phyloP scores from a whole-genome alignment of 2,888 invertebrate genomes.

The Branchellion lobata region DNA sequence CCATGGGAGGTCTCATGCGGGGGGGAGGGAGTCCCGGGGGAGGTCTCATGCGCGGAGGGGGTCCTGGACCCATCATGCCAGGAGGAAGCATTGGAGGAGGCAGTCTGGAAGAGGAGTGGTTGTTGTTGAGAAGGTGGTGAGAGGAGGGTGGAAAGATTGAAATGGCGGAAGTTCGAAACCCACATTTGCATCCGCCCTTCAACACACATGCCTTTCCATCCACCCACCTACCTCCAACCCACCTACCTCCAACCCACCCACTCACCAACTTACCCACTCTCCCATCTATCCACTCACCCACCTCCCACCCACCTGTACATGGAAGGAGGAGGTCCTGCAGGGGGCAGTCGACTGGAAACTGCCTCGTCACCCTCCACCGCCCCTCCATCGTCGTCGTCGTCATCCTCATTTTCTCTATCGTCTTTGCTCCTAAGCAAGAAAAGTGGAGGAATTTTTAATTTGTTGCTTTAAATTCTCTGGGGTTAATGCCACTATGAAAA shows the following conservation, averaged over 20 bases:
- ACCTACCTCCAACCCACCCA: no score
- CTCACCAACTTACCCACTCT: no score
- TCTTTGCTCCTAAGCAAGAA: no score
- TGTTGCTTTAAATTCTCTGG: slow-evolving; percentile 2
- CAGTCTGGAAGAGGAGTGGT: slow-evolving; percentile 59
- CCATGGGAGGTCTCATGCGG: not conserved
- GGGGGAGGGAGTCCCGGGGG: slow-evolving; percentile 64
- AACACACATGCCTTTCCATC: no score
- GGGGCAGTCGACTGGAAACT: slow-evolving; percentile 16
- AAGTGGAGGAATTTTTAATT: no score
- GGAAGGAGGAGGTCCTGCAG: slow-evolving; percentile 52
- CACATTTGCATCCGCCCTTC: no score
- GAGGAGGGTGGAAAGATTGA: no score
- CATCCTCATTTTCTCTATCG: slow-evolving; percentile 51
- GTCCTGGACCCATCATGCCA: slow-evolving; percentile 58
- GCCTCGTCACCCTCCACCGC: slow-evolving; percentile 45
- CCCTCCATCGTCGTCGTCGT: slow-evolving; percentile 45
- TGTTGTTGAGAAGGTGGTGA: no score
- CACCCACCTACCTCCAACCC: no score
- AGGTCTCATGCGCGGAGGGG: slow-evolving; percentile 62
- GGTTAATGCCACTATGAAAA: no score
- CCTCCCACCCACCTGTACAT: not conserved
- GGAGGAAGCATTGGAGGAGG: slow-evolving; percentile 60
- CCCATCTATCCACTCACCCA: no score
- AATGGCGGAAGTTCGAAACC: no score